Percentiles rank a stretch among this genome's conserved stretches.
phyloP scores from a whole-genome alignment of 2,113 vertebrate species.

The Ictalurus punctatus region DNA sequence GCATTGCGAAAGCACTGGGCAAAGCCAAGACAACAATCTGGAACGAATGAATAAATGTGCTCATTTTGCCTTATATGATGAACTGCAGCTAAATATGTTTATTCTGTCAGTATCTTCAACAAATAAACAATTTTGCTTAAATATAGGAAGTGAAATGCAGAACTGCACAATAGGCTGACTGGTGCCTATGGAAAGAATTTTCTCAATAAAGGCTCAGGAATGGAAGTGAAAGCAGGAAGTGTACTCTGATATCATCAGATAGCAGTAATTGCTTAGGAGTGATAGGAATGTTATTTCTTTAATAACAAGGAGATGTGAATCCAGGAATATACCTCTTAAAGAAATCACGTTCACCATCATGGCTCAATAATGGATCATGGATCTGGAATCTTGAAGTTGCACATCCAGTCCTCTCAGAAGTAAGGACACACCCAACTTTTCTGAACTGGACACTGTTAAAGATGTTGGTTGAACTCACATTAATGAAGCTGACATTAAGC shows the following conservation, averaged over 20 bases:
- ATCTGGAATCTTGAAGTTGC: background rate
- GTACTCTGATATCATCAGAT: background rate
- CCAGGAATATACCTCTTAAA: background rate
- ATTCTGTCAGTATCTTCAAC: background rate
- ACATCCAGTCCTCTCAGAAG: background rate
- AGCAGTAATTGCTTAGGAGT: background rate
- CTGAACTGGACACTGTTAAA: background rate
- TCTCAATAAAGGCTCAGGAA: background rate
- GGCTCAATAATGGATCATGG: background rate
- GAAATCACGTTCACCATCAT: background rate
- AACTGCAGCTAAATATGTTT: background rate
- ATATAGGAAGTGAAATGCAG: background rate
- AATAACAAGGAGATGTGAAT: background rate
- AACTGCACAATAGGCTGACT: background rate
- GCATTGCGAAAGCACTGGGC: no score
- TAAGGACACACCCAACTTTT: background rate
- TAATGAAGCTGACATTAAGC: constrained; percentile 90
- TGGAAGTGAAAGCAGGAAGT: background rate
- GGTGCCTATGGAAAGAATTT: background rate
- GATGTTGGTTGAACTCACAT: constrained; percentile 70
- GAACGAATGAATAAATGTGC: background rate
- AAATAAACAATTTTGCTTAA: background rate
- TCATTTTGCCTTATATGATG: background rate
- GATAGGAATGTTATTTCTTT: background rate
- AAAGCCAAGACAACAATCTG: no score